Base-by-base conservation (phyloP, 2,797 vertebrate species). In the Pampus argenteus region DNA sequence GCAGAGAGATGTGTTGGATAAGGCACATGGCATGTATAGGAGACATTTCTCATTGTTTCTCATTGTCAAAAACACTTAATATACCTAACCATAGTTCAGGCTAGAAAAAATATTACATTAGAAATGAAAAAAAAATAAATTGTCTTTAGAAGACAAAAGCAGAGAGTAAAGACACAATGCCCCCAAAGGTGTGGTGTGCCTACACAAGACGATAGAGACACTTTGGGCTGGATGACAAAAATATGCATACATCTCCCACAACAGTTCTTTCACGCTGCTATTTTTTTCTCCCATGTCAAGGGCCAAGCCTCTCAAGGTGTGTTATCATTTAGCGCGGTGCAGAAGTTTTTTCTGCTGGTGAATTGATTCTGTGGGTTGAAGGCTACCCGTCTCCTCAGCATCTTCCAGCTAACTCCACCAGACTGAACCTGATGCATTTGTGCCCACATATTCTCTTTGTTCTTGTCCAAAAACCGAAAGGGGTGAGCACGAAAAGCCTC, bases 291-390 rank as follows among this genome's bases (percentile, higher is more conserved):
- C 71, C 5, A 67, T 89, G 91, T 92, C 92, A 91, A 60, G 60
- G 89, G 89, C 85, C 83, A 87, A 83, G 68, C 81, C 83, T 91
- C 87, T 88, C 86, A 89, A 91, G 90, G 89, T 93, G 81, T 86
- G 85, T 89, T 89, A 92, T 73, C 88, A 89, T 91, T 91, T 91
- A 92, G 84, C 73, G 48, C 55, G 62, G 74, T 73, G 67, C 82
- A 78, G 76, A 86, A 66, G 74, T 83, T 84, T 44, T 44, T 85
- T 84, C 82, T 78, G 71, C 84, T 65, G 67, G 67, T 61, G 79
- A 83, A 93, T 91, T 89, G 91, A 92, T 92, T 92, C 76, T 75
- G 81, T 88, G 89, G 86, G 90, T 83, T 88, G 88, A 87, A 91
- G 90, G 88, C 87, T 88, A 81, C 68, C 83, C 67, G 68, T 89